These are phyloP conservation scores for Alligator mississippiensis DNA, from an alignment of 2,113 vertebrate species.

Conservation along the genomic window DNA sequence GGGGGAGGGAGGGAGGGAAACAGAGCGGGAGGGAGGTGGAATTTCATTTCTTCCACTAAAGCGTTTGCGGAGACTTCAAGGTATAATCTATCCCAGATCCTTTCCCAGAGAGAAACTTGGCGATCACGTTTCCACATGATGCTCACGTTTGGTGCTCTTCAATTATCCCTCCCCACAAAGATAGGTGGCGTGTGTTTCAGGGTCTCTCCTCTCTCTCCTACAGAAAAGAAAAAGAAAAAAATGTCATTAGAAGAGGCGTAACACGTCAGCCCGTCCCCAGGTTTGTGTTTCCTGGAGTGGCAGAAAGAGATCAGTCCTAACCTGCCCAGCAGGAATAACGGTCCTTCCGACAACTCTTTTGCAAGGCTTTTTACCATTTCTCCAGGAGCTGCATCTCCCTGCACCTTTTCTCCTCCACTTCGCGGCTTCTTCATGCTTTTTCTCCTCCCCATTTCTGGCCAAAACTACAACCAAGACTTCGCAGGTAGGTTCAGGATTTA, in stretches of 20 bases:
- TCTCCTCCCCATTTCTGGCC: slow-evolving; percentile 86
- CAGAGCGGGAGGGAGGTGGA: slow-evolving; percentile 80
- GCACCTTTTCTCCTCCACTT: slow-evolving; percentile 86
- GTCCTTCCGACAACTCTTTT: slow-evolving; percentile 94
- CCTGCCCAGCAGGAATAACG: slow-evolving; percentile 99
- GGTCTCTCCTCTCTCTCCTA: slow-evolving; percentile 93
- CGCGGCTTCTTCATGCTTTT: slow-evolving; percentile 89
- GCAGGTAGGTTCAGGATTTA: slow-evolving; percentile 88
- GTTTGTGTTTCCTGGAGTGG: slow-evolving; percentile 99
- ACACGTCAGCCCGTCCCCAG: slow-evolving; percentile 99
- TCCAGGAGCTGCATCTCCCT: slow-evolving; percentile 89
- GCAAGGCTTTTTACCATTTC: slow-evolving; percentile 92
- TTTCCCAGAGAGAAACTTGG: slow-evolving; percentile 91
- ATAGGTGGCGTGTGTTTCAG: slow-evolving; percentile 99
- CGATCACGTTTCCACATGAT: slow-evolving; percentile 97
- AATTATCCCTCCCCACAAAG: slow-evolving; percentile 99
- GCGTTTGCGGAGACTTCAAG: slow-evolving; percentile 89
- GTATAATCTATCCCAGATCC: slow-evolving; percentile 94
- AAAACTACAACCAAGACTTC: slow-evolving; percentile 87
- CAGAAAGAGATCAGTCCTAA: slow-evolving; percentile 99
- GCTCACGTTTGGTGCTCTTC: slow-evolving; percentile 98
- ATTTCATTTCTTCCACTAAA: slow-evolving; percentile 88
- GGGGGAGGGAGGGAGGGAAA: not conserved
- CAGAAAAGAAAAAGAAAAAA: slow-evolving; percentile 98
- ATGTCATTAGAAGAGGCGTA: slow-evolving; percentile 99